Evolutionary conservation across 2,113 vertebrate genomes (phyloP).

Genomic region (Clarias macrocephalus): DNA sequence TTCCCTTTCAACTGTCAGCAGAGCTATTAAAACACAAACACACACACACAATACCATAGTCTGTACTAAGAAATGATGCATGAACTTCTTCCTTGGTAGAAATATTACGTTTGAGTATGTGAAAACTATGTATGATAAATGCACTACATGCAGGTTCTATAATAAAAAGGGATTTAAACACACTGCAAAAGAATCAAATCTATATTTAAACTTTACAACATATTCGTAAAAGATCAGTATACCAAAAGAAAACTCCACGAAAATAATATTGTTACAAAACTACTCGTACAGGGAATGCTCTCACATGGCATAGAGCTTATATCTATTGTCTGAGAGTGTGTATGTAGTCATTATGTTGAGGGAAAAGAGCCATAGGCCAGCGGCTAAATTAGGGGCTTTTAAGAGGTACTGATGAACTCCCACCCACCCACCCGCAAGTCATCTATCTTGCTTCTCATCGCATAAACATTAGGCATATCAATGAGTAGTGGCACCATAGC

Average conservation of each 20-base stretch:
- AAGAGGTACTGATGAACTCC: constrained; percentile 47
- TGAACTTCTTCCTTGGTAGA: not conserved
- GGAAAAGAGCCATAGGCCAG: constrained; percentile 46
- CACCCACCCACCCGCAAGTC: constrained; percentile 23
- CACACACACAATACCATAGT: not conserved
- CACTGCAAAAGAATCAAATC: not conserved
- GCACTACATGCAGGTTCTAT: not conserved
- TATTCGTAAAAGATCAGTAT: not conserved
- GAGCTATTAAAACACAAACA: not conserved
- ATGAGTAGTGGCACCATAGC: constrained; percentile 60
- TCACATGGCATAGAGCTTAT: constrained; percentile 24
- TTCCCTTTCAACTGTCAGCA: constrained; percentile 29
- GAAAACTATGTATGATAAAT: not conserved
- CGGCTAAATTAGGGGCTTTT: constrained; percentile 49
- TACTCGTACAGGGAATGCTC: constrained; percentile 22
- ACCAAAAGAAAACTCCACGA: constrained; percentile 3
- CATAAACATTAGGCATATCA: constrained; percentile 61
- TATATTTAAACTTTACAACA: not conserved
- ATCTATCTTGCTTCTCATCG: constrained; percentile 49
- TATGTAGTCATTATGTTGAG: constrained; percentile 44
- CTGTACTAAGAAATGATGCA: not conserved
- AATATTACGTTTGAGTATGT: not conserved
- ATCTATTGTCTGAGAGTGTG: constrained; percentile 45
- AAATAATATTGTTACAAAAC: constrained; percentile 32
- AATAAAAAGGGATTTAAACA: constrained; percentile 9